A percentile compares a stretch with the other conserved stretches of the same genome.
These are phyloP conservation scores for Rhodeus uyekii DNA, from an alignment of 2,797 vertebrate genomes.

Conservation along the genomic window DNA sequence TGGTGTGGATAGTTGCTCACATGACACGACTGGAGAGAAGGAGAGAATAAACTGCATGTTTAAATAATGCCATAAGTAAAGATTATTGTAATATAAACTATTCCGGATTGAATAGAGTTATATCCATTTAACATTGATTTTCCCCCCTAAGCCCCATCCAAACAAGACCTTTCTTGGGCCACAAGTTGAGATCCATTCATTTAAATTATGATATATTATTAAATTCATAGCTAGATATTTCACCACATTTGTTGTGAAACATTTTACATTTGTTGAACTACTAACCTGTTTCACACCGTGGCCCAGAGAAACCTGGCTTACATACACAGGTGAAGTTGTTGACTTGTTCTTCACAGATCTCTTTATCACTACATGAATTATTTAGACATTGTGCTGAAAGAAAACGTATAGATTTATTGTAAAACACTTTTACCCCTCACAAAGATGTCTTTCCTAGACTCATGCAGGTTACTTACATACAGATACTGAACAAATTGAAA, in stretches of 20 bases:
- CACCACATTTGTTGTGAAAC: no score
- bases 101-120: background rate
- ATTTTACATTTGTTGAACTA: background rate
- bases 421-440: no score
- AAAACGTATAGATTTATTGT: slow-evolving; percentile 7
- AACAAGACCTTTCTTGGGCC: background rate
- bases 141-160: background rate
- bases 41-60: background rate
- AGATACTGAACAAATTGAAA: background rate
- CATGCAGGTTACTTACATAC: no score
- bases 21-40: background rate
- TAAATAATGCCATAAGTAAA: background rate
- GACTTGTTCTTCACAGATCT: slow-evolving; percentile 70
- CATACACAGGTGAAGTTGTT: slow-evolving; percentile 69
- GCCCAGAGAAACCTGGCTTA: slow-evolving; percentile 62
- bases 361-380: slow-evolving; percentile 60
- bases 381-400: slow-evolving; percentile 70
- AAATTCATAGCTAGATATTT: background rate
- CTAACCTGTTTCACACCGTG: background rate
- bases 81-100: background rate
- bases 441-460: background rate
- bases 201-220: background rate
- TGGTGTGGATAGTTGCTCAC: background rate
- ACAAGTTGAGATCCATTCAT: background rate
- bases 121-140: background rate